Evolutionary conservation across 2,797 vertebrate species (phyloP).

Genomic region (Otolemur crassicaudatus): DNA sequence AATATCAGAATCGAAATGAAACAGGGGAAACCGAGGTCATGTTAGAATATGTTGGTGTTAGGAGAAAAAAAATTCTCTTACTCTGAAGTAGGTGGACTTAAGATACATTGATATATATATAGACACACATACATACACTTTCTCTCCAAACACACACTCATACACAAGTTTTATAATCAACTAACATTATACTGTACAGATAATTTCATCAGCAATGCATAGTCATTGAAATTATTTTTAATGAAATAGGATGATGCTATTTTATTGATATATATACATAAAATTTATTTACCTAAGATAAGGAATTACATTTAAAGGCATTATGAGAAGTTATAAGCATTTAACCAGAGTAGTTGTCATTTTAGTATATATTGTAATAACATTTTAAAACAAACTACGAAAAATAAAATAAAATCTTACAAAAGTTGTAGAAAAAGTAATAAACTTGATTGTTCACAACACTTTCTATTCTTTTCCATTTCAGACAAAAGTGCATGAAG

Average conservation of each 20-base stretch:
- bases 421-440: conserved; percentile 18
- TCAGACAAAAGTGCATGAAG: neutral
- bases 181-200: neutral
- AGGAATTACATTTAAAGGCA: neutral
- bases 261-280: neutral
- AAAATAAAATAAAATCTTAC: neutral
- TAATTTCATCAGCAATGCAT: neutral
- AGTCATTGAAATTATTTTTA: conserved; percentile 14
- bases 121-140: neutral
- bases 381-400: conserved; percentile 36
- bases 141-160: neutral
- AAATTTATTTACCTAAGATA: neutral
- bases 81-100: neutral
- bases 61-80: neutral
- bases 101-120: neutral
- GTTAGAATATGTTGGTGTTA: neutral
- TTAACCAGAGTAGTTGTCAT: conserved; percentile 71
- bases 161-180: neutral
- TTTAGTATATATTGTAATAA: conserved; percentile 22
- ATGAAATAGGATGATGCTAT: neutral
- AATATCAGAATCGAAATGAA: neutral
- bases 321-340: conserved; percentile 78
- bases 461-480: neutral
- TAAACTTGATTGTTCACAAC: neutral
- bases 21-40: neutral